A percentile compares a stretch with the other conserved stretches of the same genome.
Evolutionary conservation across 2,888 invertebrate genomes (phyloP).

Genomic region (Melinaea menophilus): DNA sequence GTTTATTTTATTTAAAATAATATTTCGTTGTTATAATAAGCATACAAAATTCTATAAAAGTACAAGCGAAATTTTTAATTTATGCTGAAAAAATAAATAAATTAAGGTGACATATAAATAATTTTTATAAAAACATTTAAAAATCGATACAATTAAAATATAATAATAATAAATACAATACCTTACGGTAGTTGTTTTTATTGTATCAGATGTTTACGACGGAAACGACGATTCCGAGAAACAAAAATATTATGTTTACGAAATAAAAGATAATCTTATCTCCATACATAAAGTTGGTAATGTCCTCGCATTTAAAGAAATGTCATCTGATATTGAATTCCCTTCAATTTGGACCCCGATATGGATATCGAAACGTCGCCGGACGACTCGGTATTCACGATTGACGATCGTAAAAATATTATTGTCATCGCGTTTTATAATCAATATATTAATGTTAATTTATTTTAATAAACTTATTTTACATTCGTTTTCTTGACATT

Average conservation of each 20-base stretch:
- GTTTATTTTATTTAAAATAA: no score
- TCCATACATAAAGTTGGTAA: constrained; percentile 5
- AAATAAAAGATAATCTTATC: constrained; percentile 12
- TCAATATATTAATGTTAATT: constrained; percentile 20
- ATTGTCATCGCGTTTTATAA: constrained; percentile 37
- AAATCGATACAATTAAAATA: neutral
- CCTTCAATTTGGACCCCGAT: constrained; percentile 6
- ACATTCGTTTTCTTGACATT: no score
- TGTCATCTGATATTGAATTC: constrained; percentile 8
- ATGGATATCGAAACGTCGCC: neutral
- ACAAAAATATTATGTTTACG: constrained; percentile 5
- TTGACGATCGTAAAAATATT: constrained; percentile 37
- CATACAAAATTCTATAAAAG: no score
- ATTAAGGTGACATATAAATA: no score
- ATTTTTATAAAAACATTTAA: constrained; percentile 24
- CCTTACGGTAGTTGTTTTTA: constrained; percentile 6
- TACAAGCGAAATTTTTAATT: no score
- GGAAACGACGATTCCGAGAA: constrained; percentile 2
- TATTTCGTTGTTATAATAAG: no score
- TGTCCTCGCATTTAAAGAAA: constrained; percentile 6
- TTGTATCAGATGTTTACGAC: neutral
- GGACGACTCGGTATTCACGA: neutral
- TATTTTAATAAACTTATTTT: constrained; percentile 17
- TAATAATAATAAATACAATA: neutral
- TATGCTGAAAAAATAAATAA: no score